Conservation (phyloP, 2,797 vertebrate species). For the Falco concolor region DNA sequence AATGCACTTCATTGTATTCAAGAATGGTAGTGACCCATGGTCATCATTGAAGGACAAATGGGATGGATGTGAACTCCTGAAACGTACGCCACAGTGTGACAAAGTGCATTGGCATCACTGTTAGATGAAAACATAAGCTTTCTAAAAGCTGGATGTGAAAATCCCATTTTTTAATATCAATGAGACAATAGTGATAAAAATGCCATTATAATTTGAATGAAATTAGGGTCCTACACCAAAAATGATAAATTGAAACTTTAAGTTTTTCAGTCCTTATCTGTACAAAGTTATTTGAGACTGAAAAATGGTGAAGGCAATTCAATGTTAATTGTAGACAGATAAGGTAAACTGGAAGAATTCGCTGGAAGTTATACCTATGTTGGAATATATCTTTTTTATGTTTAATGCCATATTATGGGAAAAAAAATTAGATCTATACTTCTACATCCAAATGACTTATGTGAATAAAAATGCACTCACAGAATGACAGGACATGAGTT, state of each 20-base stretch:
- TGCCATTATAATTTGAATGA: not conserved
- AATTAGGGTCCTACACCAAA: not conserved
- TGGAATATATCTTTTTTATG: not conserved
- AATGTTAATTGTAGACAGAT: not conserved
- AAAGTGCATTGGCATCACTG: not conserved
- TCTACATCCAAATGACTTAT: not conserved
- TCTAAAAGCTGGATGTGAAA: not conserved
- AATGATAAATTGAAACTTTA: not conserved
- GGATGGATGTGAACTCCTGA: not conserved
- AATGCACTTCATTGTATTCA: not conserved
- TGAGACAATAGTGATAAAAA: not conserved
- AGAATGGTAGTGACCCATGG: not conserved
- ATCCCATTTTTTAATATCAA: not conserved
- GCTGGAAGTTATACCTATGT: not conserved
- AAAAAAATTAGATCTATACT: not conserved
- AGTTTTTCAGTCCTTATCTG: not conserved
- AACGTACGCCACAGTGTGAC: not conserved
- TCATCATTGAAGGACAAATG: not conserved
- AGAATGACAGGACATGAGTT: not conserved
- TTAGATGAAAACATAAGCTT: not conserved
- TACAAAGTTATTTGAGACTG: not conserved
- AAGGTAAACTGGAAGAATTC: not conserved
- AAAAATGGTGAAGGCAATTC: not conserved
- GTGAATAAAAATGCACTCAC: not conserved
- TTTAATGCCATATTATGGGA: not conserved